Evolutionary conservation across 2,113 vertebrate species (phyloP).

Genomic region (Scatophagus argus): DNA sequence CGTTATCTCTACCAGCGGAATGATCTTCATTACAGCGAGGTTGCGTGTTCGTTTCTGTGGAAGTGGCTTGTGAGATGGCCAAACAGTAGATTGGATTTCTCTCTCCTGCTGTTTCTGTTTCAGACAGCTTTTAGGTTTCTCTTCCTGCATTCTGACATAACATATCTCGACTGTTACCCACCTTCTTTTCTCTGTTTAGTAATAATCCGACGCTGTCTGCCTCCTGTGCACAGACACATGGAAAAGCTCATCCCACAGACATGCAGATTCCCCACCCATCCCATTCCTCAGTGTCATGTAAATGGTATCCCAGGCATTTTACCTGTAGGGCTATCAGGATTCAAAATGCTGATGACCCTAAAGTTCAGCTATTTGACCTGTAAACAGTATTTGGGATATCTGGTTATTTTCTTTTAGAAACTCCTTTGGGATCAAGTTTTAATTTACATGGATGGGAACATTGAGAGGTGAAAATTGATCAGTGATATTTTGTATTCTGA

Average conservation of each 20-base stretch:
- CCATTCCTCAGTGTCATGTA: slow-evolving; percentile 32
- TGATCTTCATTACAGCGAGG: slow-evolving; percentile 51
- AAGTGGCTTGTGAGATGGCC: background rate
- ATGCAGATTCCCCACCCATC: slow-evolving; percentile 36
- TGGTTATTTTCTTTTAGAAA: background rate
- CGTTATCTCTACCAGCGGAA: slow-evolving; percentile 31
- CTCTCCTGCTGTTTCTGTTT: background rate
- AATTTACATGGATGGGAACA: background rate
- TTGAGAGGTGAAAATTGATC: background rate
- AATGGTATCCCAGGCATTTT: slow-evolving; percentile 65
- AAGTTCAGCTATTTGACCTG: background rate
- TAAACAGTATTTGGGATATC: background rate
- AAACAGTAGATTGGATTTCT: background rate
- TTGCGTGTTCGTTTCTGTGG: slow-evolving; percentile 16
- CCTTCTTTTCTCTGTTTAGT: slow-evolving; percentile 7
- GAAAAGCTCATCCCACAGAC: slow-evolving; percentile 30
- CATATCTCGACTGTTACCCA: background rate
- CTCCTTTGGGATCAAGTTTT: background rate
- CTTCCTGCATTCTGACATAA: background rate
- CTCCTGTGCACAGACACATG: background rate
- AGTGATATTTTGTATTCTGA: background rate
- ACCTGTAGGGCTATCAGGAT: slow-evolving; percentile 26
- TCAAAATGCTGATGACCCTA: background rate
- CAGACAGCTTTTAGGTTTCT: background rate
- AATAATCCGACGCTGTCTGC: background rate